A percentile compares a stretch with the other conserved stretches of the same genome.
Conservation (phyloP, 2,888 invertebrate species). For the Thymelicus lineola region DNA sequence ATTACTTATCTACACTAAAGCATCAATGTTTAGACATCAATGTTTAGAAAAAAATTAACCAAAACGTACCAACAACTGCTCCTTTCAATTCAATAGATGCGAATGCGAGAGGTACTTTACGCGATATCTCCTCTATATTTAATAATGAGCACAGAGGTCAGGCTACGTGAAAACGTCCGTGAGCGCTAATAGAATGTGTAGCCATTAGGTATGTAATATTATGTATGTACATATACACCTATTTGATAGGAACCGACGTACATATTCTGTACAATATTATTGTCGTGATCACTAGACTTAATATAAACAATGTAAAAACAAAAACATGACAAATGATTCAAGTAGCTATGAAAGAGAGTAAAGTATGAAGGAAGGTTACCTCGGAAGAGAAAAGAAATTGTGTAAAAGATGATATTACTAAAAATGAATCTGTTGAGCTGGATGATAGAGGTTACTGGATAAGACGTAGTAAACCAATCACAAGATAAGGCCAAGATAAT, state of each 20-base stretch:
- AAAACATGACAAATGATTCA: background rate
- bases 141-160: conserved; percentile 21
- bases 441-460: too few relatives aligned
- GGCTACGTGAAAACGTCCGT: conserved; percentile 28
- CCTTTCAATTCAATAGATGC: background rate
- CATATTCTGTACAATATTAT: background rate
- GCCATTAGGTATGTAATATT: background rate
- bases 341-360: too few relatives aligned
- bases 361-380: too few relatives aligned
- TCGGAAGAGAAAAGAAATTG: too few relatives aligned
- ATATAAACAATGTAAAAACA: background rate
- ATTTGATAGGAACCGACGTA: conserved; percentile 1
- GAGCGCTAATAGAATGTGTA: conserved; percentile 16
- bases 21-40: too few relatives aligned
- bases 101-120: background rate
- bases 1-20: too few relatives aligned
- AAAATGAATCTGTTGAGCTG: too few relatives aligned
- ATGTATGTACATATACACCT: too few relatives aligned
- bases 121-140: conserved; percentile 1
- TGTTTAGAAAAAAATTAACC: too few relatives aligned
- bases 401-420: too few relatives aligned
- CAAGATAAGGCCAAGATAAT: too few relatives aligned
- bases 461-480: too few relatives aligned
- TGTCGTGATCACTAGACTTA: background rate
- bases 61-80: background rate